Conservation (phyloP, 2,113 vertebrate genomes). For the Daphoenositta chrysoptera region DNA sequence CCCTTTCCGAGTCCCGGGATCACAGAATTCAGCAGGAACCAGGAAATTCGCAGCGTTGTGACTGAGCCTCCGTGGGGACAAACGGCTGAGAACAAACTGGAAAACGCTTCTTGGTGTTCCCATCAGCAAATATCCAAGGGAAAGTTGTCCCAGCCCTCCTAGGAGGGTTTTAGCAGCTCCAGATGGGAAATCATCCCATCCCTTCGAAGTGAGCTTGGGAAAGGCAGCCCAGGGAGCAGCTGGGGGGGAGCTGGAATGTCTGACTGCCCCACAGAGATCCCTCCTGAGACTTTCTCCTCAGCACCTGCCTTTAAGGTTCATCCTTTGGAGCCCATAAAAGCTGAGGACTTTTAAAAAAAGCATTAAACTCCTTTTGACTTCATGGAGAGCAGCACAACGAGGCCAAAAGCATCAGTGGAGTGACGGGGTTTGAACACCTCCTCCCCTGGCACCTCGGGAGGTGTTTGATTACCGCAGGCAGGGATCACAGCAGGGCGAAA, state of each 20-base stretch:
- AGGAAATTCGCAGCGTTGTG: accelerated
- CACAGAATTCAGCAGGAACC: background rate
- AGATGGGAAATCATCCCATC: background rate
- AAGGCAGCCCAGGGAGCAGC: background rate
- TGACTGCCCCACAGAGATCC: background rate
- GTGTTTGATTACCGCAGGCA: background rate
- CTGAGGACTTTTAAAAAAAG: background rate
- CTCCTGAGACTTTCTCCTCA: background rate
- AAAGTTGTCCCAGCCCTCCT: background rate
- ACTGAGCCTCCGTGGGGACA: background rate
- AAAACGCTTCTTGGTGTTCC: background rate
- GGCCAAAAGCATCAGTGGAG: background rate
- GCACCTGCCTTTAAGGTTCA: background rate
- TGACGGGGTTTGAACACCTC: background rate
- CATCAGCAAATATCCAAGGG: background rate
- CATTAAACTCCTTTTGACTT: background rate
- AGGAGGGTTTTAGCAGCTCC: background rate
- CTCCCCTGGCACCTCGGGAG: background rate
- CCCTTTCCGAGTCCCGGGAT: accelerated
- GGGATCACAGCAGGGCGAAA: background rate
- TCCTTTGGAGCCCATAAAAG: constrained; percentile 21
- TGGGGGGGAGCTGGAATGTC: background rate
- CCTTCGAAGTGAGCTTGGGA: background rate
- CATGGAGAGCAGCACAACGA: background rate
- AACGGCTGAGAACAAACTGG: background rate